phyloP scores from a whole-genome alignment of 2,113 vertebrate species.

The Tilapia sparmanii region DNA sequence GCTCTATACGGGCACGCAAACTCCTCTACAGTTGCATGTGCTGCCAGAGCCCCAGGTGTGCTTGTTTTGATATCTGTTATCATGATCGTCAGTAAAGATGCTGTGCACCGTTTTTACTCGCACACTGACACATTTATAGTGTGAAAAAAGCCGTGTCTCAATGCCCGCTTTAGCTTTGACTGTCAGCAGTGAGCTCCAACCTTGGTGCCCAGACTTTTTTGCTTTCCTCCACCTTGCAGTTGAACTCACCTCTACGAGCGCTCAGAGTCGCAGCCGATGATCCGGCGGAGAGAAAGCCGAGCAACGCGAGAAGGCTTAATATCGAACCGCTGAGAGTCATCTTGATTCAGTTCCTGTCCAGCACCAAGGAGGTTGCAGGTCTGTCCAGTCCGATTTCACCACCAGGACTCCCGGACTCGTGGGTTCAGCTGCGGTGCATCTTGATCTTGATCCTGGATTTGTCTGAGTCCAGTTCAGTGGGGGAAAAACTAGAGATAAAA shows the following conservation, averaged over 20 bases:
- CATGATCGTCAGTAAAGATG: not conserved
- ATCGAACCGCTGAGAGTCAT: not conserved
- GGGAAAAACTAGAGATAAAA: not conserved
- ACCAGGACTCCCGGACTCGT: conserved; percentile 2
- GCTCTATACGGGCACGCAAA: not conserved
- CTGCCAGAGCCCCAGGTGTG: not conserved
- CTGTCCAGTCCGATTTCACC: not conserved
- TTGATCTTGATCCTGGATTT: not conserved
- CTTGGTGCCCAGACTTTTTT: not conserved
- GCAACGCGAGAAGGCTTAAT: conserved; percentile 8
- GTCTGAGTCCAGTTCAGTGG: not conserved
- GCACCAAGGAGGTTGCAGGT: not conserved
- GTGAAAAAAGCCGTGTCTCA: not conserved
- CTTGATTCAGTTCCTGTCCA: conserved; percentile 1
- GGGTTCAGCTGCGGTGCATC: conserved; percentile 49
- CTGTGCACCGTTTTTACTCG: not conserved
- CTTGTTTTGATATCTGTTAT: not conserved
- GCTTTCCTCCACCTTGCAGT: not conserved
- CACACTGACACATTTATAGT: not conserved
- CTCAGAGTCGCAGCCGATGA: conserved; percentile 42
- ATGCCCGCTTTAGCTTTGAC: not conserved
- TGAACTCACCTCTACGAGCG: conserved; percentile 28
- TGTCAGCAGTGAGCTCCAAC: not conserved
- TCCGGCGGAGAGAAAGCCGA: conserved; percentile 7
- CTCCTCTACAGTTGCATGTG: not conserved